Evolutionary conservation across 2,797 vertebrate species (phyloP), one percentile per base, ranked within the genome.

Genomic region (Epinephelus awoara): DNA sequence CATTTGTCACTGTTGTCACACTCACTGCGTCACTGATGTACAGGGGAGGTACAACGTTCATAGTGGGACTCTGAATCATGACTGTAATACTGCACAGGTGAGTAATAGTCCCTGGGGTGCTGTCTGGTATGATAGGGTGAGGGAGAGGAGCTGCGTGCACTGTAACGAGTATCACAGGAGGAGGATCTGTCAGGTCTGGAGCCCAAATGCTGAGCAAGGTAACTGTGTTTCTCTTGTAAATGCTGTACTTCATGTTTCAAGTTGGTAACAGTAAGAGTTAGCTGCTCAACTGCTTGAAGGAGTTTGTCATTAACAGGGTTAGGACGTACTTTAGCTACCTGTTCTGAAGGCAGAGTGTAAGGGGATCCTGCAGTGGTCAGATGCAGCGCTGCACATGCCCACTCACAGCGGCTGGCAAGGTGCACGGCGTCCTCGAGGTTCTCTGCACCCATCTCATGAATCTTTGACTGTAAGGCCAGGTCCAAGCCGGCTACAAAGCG

Each of bases 401-500:
- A 85, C 80, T 70, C 59, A 67, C 80, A 88, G 56, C 34, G 38
- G 50, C 69, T 77, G 12, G 77, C 70, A 21, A 79, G 44, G 9
- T 23, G 3, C 5, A 80, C 1, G 0, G 10, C 54, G 2, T 75
- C 79, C 9, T 61, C 63, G 14, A 79, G 47, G 14, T 49, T 44
- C 15, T 29, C 51, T 7, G 55, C 54, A 47, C 49, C 44, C 27
- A 54, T 71, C 52, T 65, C 62, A 50, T 52, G 42, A 18, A 56
- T 58, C 29, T 84, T 71, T n/a, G 56, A 49, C 51, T 63, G 29
- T 13, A 63, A 17, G 11, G 2, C 23, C 17, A 55, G 17, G 5
- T 72, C 54, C 54, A 70, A 27, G 29, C 47, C 17, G 2, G 59
- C 34, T 44, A 69, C 51, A 64, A 51, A 52, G 17, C 14, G 0